Evolutionary conservation across 92 coral and sea anemone genomes (phyloP), one percentile per base, ranked within the genome.

Genomic region (Phenganax marumi): DNA sequence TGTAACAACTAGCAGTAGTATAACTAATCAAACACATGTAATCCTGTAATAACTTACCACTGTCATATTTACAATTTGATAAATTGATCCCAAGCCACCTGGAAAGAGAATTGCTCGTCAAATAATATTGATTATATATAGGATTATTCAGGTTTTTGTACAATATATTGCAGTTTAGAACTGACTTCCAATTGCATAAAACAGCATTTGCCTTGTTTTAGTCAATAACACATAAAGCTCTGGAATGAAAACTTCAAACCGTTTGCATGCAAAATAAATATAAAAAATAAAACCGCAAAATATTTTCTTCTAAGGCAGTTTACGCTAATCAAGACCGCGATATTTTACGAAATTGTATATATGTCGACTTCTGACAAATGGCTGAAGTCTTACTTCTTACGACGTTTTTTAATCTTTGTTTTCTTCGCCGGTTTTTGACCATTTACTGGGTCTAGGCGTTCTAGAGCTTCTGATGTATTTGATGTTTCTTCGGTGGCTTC

Each of bases 71-170:
- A 87, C 98, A 95, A 79, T 84, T 95, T 26, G 94, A 87, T 68
- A 95, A 87, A 86, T 97, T 92, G 14, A 87, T 90, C 56, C 90
- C 89, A 77, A 95, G 87, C 93, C 98, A 95, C 85, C 98, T 95
- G 68, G 26, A 85, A 84, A 51, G 51, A 48, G 43, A 33, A 5
- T 33, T 33, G 43, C 43, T 33, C 43, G 2, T 33, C 43, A 33
- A 33, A n/a, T n/a, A n/a, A n/a, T n/a, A n/a, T n/a, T n/a, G n/a
- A n/a, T n/a, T n/a, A n/a, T n/a, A n/a, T n/a, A n/a, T n/a, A n/a
- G n/a, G n/a, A n/a, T n/a, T n/a, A n/a, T n/a, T n/a, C n/a, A n/a
- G n/a, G n/a, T n/a, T n/a, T n/a, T n/a, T n/a, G n/a, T n/a, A n/a
- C n/a, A n/a, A n/a, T n/a, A n/a, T n/a, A n/a, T n/a, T 33, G 5